phyloP scores from a whole-genome alignment of 2,888 invertebrate genomes.

The Ophonus ardosiacus region DNA sequence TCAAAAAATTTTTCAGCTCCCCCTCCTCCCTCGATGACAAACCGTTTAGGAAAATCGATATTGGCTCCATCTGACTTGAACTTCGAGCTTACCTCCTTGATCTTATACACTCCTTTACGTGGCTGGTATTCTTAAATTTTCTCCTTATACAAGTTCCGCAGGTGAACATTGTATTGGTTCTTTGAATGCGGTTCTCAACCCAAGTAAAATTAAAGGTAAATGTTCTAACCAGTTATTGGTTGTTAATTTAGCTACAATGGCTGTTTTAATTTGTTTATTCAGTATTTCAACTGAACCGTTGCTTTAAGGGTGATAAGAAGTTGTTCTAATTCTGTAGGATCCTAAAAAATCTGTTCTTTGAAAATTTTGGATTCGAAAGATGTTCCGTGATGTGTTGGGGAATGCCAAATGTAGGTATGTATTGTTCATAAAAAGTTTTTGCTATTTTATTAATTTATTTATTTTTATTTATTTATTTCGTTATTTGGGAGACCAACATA shows the following conservation, averaged over 20 bases:
- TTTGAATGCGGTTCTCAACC: neutral
- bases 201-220: slow-evolving; percentile 6
- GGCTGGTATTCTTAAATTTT: too few species aligned
- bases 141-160: slow-evolving; percentile 11
- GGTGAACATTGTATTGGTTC: neutral
- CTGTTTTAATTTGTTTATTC: too few species aligned
- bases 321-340: neutral
- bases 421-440: too few species aligned
- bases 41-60: too few species aligned
- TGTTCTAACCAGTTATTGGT: slow-evolving; percentile 5
- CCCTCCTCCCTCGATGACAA: too few species aligned
- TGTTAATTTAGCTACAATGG: neutral
- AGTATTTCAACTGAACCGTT: neutral
- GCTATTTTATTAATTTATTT: too few species aligned
- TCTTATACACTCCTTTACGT: too few species aligned
- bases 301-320: slow-evolving; percentile 13
- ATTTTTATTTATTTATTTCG: too few species aligned
- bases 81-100: too few species aligned
- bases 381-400: neutral
- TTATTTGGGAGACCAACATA: too few species aligned
- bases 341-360: neutral
- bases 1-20: too few species aligned
- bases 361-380: slow-evolving; percentile 22
- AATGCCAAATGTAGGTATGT: slow-evolving; percentile 8
- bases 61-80: too few species aligned